Percentiles rank a stretch among this genome's conserved stretches.
phyloP scores from a whole-genome alignment of 92 coral and sea anemone species.

The Chrysogorgia sp. region DNA sequence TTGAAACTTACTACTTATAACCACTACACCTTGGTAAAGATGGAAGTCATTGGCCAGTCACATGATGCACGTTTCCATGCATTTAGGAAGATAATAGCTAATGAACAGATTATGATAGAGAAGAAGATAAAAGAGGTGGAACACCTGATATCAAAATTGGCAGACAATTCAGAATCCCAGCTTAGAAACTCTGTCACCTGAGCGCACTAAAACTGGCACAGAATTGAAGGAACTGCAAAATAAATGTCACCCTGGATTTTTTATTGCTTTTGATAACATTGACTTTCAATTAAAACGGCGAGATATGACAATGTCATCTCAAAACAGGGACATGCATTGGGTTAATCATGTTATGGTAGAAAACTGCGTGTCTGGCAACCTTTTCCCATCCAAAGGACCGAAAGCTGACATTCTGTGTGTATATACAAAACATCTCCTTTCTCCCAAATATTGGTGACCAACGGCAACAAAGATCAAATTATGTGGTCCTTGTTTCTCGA shows the following conservation, averaged over 20 bases:
- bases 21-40: slow-evolving; percentile 26
- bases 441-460: slow-evolving; percentile 55
- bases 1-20: slow-evolving; percentile 42
- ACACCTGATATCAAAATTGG: not conserved
- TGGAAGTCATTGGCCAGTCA: slow-evolving; percentile 37
- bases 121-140: slow-evolving; percentile 6
- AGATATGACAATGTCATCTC: slow-evolving; percentile 64
- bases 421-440: slow-evolving; percentile 42
- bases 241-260: slow-evolving; percentile 61
- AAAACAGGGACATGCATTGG: slow-evolving; percentile 64
- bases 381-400: slow-evolving; percentile 27
- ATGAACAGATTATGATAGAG: slow-evolving; percentile 3
- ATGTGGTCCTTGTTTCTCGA: slow-evolving; percentile 57
- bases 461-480: slow-evolving; percentile 51
- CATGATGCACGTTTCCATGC: slow-evolving; percentile 56
- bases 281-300: slow-evolving; percentile 54
- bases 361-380: slow-evolving; percentile 69
- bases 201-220: slow-evolving; percentile 14
- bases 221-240: slow-evolving; percentile 38
- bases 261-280: slow-evolving; percentile 58
- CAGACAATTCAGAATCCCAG: not conserved
- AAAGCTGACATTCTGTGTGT: not conserved
- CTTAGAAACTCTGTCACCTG: not conserved
- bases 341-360: slow-evolving; percentile 66
- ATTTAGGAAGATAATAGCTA: slow-evolving; percentile 29